Evolutionary conservation across 2,888 invertebrate genomes (phyloP).

Genomic region (Podotricha telesiphe): DNA sequence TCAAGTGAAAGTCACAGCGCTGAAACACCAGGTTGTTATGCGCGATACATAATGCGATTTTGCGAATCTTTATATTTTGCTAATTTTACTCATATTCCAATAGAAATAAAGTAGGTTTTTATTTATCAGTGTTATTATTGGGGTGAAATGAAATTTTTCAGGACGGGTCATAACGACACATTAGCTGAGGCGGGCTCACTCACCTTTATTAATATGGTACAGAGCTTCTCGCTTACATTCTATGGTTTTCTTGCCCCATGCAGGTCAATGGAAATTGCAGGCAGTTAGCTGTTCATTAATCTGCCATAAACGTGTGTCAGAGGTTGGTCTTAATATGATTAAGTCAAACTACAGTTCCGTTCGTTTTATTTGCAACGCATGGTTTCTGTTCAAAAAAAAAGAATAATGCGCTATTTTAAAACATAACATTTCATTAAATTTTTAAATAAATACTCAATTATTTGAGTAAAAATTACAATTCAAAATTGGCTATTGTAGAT

Average conservation of each 20-base stretch:
- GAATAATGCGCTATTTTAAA: too few relatives aligned
- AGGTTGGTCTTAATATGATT: constrained; percentile 24
- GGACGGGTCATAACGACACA: constrained; percentile 78
- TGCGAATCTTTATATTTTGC: constrained; percentile 33
- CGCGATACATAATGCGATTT: constrained; percentile 63
- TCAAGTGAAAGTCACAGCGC: constrained; percentile 42
- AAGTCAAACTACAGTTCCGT: neutral
- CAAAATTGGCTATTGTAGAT: neutral
- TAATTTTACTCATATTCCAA: constrained; percentile 53
- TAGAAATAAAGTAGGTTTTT: constrained; percentile 51
- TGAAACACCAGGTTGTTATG: constrained; percentile 68
- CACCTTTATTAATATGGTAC: constrained; percentile 79
- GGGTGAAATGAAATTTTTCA: constrained; percentile 74
- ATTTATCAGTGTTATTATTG: constrained; percentile 48
- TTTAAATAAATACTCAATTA: neutral
- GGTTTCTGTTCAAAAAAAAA: too few relatives aligned
- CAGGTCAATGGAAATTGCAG: constrained; percentile 36
- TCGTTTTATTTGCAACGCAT: too few relatives aligned
- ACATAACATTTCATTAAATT: too few relatives aligned
- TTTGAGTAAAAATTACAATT: neutral
- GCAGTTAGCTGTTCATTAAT: constrained; percentile 32
- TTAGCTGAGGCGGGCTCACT: constrained; percentile 75
- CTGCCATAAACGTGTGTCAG: constrained; percentile 45
- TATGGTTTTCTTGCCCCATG: constrained; percentile 35
- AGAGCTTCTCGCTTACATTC: constrained; percentile 66